Evolutionary conservation across 2,113 vertebrate species (phyloP).

Genomic region (Cyanocitta stelleri): DNA sequence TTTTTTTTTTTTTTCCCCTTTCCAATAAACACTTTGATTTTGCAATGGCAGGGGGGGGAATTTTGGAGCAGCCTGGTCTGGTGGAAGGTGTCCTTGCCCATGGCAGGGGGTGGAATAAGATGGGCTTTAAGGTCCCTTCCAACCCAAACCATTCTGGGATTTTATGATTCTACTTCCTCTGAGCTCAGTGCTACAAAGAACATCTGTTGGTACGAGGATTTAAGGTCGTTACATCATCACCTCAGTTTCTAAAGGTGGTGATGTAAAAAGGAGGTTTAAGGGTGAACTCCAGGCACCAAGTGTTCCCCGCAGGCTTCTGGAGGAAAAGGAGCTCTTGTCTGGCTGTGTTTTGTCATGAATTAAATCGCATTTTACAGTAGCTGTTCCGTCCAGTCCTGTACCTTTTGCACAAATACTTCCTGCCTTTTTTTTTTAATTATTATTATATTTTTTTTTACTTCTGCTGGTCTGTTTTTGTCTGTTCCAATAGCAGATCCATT

Average conservation of each 20-base stretch:
- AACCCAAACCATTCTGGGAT: not conserved
- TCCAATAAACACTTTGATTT: not conserved
- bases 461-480: not conserved
- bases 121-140: not conserved
- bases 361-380: not conserved
- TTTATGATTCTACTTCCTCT: not conserved
- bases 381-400: not conserved
- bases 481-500: not conserved
- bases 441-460: not conserved
- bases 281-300: not conserved
- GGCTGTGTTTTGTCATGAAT: not conserved
- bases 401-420: not conserved
- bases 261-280: not conserved
- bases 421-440: not conserved
- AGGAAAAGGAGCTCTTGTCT: not conserved
- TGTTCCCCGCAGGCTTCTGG: not conserved
- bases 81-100: not conserved
- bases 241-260: not conserved
- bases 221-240: not conserved
- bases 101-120: not conserved
- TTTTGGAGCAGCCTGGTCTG: not conserved
- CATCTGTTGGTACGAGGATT: not conserved
- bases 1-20: not conserved
- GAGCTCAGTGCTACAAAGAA: not conserved
- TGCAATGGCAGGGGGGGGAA: not conserved